Evolutionary conservation across 53 echinoderm and acorn worm species (phyloP).

Genomic region (Henricia sp.): DNA sequence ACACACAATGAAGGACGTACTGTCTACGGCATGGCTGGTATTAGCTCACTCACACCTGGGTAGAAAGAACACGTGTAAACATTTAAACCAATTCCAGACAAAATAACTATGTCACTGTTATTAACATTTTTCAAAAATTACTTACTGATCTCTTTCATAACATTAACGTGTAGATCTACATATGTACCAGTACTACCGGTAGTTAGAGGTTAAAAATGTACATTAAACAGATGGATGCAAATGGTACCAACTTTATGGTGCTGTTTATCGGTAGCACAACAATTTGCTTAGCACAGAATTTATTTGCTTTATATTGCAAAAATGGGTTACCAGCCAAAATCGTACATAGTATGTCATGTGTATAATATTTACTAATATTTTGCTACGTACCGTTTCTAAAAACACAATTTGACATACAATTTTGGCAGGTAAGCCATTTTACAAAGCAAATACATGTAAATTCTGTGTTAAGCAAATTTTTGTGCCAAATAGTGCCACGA

Average conservation of each 20-base stretch:
- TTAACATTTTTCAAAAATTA: neutral
- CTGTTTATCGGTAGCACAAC: neutral
- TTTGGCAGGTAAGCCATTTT: no score
- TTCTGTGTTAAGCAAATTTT: no score
- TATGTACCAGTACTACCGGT: no score
- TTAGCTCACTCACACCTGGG: slow-evolving; percentile 16
- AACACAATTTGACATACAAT: no score
- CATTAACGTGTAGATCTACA: neutral
- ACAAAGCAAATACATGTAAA: no score
- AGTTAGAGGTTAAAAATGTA: neutral
- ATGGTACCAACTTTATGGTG: neutral
- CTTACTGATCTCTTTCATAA: neutral
- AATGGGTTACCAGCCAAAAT: no score
- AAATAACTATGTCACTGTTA: neutral
- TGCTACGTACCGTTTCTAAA: no score
- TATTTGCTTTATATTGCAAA: no score
- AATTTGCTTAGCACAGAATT: no score
- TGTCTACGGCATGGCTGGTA: slow-evolving; percentile 52
- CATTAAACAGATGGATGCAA: neutral
- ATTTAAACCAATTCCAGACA: neutral
- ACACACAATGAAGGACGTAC: slow-evolving; percentile 31
- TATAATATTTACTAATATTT: no score
- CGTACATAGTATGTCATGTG: no score
- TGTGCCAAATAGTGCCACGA: no score
- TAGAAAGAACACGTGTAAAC: neutral